Evolutionary conservation across 2,888 invertebrate species (phyloP), one percentile per base, ranked within the genome.

Genomic region (Bimastos eiseni): DNA sequence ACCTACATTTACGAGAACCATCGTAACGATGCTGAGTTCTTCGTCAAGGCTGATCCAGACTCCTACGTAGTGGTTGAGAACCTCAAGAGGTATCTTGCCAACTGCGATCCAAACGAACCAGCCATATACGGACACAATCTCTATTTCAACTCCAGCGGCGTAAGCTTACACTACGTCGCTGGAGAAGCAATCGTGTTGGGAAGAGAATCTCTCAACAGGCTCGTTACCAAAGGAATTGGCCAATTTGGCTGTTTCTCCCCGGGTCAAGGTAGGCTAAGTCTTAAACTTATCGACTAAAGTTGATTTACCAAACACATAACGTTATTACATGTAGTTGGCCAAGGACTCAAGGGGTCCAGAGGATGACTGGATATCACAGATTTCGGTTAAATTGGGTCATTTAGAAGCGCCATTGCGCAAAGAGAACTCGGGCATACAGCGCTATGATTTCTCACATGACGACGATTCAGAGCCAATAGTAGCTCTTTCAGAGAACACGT

Each of bases 1-100:
- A 91, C 55, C 24, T 90, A 92, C 90, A 88, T 92, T 3, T 91
- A 91, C 37, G 44, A 91, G 44, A 89, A 92, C 49, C 84, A 90
- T 37, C 33, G 88, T 11, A 38, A 89, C 24, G 44, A 89, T 19
- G 41, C 41, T 11, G 89, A 89, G 2, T 91, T 88, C 70, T 90
- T 91, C 37, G 55, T 91, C 37, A 90, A 91, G 44, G 90, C 91
- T 30, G 91, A 91, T 44, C 91, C 91, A 30, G 91, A 91, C 83
- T 88, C 91, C 17, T 91, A 91, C 88, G 36, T 91, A 2, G 55
- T 88, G 88, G 83, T 91, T 15, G 90, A 90, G 37, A 89, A 89
- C 36, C 89, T 91, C 5, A 89, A 86, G 83, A n/a, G 36, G 30
- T 91, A 55, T 55, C 89, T 91, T 2, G 24, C 89, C 34, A 38